These are phyloP conservation scores for Hesperophylax magnus DNA, from an alignment of 1,140 invertebrate genomes.

Conservation along the genomic window DNA sequence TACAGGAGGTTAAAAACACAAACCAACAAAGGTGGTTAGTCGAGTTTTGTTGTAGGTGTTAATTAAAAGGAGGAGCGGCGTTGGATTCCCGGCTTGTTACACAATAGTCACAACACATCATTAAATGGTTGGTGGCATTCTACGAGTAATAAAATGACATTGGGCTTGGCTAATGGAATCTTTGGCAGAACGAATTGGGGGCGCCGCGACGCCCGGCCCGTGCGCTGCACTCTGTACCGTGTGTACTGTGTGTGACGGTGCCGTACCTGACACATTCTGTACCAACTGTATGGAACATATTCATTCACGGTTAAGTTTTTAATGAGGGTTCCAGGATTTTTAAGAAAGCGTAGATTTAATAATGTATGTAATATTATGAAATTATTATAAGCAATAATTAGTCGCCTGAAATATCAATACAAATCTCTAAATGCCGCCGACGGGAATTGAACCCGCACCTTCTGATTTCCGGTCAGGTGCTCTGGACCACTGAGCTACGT, in stretches of 20 bases:
- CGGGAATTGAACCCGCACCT: too few relatives aligned
- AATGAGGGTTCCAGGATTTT: too few relatives aligned
- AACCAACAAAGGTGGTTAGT: not conserved
- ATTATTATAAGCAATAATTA: too few relatives aligned
- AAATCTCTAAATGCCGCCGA: too few relatives aligned
- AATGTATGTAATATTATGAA: too few relatives aligned
- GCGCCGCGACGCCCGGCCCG: not conserved
- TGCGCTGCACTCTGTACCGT: too few relatives aligned
- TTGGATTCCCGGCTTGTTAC: not conserved
- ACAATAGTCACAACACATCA: not conserved
- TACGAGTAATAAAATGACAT: constrained; percentile 16
- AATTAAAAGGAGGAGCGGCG: not conserved
- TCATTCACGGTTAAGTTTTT: too few relatives aligned
- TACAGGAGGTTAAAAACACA: not conserved
- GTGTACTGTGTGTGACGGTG: too few relatives aligned
- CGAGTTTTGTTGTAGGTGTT: not conserved
- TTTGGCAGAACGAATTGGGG: not conserved
- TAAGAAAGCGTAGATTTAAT: too few relatives aligned
- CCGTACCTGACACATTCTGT: not conserved
- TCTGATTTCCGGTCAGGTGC: too few relatives aligned
- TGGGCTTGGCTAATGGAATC: constrained; percentile 3
- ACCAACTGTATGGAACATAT: not conserved
- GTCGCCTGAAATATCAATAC: too few relatives aligned
- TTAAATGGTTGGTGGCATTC: not conserved
- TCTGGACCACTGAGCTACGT: too few relatives aligned